phyloP scores from a whole-genome alignment of 2,888 invertebrate species.

The Hesperia comma region DNA sequence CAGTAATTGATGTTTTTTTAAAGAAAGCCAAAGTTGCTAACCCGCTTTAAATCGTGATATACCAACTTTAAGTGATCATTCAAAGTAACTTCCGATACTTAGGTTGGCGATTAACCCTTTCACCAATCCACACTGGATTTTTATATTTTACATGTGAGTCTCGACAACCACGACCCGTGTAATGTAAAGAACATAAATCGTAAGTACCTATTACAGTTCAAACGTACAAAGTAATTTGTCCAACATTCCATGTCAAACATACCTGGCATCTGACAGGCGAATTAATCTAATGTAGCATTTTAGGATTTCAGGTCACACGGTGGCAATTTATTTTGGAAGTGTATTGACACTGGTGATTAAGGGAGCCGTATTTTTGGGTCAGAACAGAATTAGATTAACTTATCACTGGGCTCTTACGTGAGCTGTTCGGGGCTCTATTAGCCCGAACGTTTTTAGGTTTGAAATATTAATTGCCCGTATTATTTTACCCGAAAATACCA shows the following conservation, averaged over 20 bases:
- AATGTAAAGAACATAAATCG: too few relatives aligned
- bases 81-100: too few relatives aligned
- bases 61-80: too few relatives aligned
- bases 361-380: slow-evolving; percentile 24
- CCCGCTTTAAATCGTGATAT: too few relatives aligned
- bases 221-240: too few relatives aligned
- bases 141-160: too few relatives aligned
- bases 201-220: too few relatives aligned
- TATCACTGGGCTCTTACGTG: slow-evolving; percentile 17
- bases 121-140: too few relatives aligned
- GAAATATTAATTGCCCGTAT: neutral
- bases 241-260: slow-evolving; percentile 11
- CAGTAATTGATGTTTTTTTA: too few relatives aligned
- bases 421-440: neutral
- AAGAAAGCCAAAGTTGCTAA: too few relatives aligned
- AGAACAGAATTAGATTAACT: slow-evolving; percentile 27
- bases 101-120: too few relatives aligned
- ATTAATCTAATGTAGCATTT: slow-evolving; percentile 12
- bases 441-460: neutral
- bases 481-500: neutral
- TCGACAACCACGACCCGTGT: too few relatives aligned
- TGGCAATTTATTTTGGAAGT: slow-evolving; percentile 13
- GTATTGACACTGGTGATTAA: slow-evolving; percentile 4
- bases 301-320: slow-evolving; percentile 9
- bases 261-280: slow-evolving; percentile 1